phyloP scores from a whole-genome alignment of 2,113 vertebrate genomes.

The Anoura caudifer region DNA sequence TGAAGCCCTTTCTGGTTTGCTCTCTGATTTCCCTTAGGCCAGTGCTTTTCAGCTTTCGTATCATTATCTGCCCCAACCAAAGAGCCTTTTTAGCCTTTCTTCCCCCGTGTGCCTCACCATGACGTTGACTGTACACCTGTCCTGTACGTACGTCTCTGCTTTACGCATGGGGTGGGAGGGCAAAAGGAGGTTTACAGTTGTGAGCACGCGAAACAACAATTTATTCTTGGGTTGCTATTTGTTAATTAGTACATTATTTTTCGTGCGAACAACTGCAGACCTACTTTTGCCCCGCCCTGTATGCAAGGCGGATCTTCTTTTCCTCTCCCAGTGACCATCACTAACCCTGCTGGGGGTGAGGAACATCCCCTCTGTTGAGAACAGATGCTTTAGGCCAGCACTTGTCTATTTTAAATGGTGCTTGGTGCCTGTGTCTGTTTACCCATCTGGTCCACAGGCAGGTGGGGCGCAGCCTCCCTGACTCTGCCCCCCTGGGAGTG shows the following conservation, averaged over 20 bases:
- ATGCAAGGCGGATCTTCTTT: not conserved
- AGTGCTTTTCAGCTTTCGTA: not conserved
- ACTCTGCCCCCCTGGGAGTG: not conserved
- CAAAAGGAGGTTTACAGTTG: not conserved
- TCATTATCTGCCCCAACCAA: not conserved
- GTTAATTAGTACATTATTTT: no score
- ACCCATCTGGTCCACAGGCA: rapidly evolving
- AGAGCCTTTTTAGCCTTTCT: not conserved
- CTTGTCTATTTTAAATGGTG: not conserved
- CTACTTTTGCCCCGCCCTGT: not conserved
- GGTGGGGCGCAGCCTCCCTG: not conserved
- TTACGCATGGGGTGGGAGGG: not conserved
- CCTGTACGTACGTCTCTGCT: not conserved
- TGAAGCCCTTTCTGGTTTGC: not conserved
- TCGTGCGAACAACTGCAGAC: not conserved
- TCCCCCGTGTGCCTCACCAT: not conserved
- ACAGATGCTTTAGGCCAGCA: not conserved
- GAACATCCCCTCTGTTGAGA: not conserved
- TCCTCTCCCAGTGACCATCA: not conserved
- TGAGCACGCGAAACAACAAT: no score
- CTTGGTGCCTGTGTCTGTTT: not conserved
- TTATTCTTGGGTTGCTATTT: no score
- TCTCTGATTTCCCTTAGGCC: not conserved
- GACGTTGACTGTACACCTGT: not conserved
- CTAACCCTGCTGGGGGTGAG: not conserved